phyloP scores from a whole-genome alignment of 1,140 invertebrate genomes.

The Bicyclus anynana region DNA sequence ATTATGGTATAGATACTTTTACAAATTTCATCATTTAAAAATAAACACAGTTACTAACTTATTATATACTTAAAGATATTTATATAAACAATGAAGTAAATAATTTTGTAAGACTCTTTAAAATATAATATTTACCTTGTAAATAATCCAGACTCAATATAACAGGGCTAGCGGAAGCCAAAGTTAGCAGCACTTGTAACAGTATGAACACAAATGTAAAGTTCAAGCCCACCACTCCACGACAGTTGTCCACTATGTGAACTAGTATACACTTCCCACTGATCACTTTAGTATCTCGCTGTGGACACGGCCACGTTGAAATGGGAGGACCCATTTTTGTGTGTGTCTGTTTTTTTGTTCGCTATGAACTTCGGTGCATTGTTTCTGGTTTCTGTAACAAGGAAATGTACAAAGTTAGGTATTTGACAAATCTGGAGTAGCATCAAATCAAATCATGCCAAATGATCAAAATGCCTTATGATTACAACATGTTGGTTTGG shows the following conservation, averaged over 20 bases:
- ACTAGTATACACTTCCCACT: slow-evolving; percentile 7
- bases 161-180: slow-evolving; percentile 53
- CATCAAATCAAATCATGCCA: no score
- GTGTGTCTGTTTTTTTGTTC: background rate
- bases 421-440: no score
- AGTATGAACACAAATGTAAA: slow-evolving; percentile 10
- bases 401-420: background rate
- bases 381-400: slow-evolving; percentile 16
- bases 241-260: slow-evolving; percentile 11
- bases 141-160: slow-evolving; percentile 60
- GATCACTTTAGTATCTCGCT: background rate
- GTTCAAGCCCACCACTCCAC: slow-evolving; percentile 4
- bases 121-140: slow-evolving; percentile 48
- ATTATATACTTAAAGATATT: no score
- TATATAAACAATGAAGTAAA: no score
- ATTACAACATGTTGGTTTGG: no score
- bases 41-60: no score
- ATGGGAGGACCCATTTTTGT: slow-evolving; percentile 16
- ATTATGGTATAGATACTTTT: no score
- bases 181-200: slow-evolving; percentile 27
- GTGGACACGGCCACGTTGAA: slow-evolving; percentile 1
- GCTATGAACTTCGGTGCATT: slow-evolving; percentile 8
- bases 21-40: no score
- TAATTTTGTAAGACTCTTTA: no score
- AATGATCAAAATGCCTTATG: no score